Base-by-base conservation (phyloP, 2,888 invertebrate species). In the Antitype chi region DNA sequence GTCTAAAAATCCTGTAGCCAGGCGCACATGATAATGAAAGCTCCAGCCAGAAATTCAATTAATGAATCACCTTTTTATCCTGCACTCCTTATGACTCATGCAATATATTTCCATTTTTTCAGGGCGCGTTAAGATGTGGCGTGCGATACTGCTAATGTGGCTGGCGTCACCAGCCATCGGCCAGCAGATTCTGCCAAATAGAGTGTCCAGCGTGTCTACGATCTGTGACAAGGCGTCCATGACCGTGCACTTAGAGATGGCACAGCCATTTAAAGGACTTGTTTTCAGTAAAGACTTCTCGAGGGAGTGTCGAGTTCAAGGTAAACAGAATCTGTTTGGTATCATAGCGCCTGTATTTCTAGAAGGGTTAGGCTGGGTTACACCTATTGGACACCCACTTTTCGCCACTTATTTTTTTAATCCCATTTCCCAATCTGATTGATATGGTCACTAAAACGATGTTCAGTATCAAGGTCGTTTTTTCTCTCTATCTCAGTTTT, bases 281-380 rank as follows among this genome's bases (percentile, higher is more conserved):
- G 94, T 98, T 53, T 98, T 98, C 90, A 98, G 98, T 81, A 98
- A 97, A 93, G 98, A 98, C 87, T 98, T 98, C 92, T 97, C 98
- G 0, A 97, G 97, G 79, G 98, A 98, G 90, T 98, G 98, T 89
- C 96, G 97, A 49, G 95, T 97, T 20, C 96, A 97, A 90, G 98
- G 98, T 68, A 59, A 68, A 20, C 38, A 68, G 2, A 68, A 59
- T 38, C 11, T 32, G 32, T 68, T 53, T 32, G 3, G 8, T 66
- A 28, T 20, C 11, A 28, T 20, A 1, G 9, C 20, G 9, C 11
- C 1, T 60, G 28, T 32, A 20, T 59, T 9, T 1, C 28, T 8
- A 60, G 9, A 60, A 32, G 32, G 60, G 9, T 20, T 23, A 60
- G 32, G 32, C 20, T 60, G 6, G 23, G 23, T 32, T 60, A 23